Conservation (phyloP, 2,113 vertebrate species). For the Engystomops pustulosus region DNA sequence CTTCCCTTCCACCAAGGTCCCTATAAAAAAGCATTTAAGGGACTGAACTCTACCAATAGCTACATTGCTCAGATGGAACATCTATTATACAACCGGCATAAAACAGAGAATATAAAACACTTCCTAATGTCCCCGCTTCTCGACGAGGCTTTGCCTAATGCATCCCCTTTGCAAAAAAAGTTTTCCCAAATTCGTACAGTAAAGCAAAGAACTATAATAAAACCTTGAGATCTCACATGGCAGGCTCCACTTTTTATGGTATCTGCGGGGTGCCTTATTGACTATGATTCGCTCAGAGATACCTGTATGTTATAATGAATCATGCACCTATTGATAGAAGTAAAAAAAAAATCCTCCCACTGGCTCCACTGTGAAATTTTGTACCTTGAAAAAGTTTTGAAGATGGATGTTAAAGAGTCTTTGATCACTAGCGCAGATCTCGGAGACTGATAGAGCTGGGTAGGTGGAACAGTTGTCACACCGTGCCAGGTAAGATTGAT, state of each 20-base stretch:
- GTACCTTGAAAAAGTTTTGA: neutral
- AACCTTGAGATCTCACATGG: neutral
- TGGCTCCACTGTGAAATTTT: neutral
- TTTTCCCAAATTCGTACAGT: neutral
- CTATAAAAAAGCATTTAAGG: neutral
- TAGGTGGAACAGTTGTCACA: constrained; percentile 81
- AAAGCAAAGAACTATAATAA: neutral
- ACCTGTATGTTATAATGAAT: constrained; percentile 10
- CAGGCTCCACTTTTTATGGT: neutral
- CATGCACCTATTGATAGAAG: constrained; percentile 17
- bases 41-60: neutral
- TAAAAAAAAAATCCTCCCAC: neutral
- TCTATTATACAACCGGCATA: neutral
- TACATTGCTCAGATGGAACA: neutral
- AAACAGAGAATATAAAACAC: neutral
- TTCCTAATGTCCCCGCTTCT: neutral
- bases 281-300: constrained; percentile 22
- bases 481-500: constrained; percentile 77
- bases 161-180: neutral
- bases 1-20: neutral
- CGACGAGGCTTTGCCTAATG: neutral
- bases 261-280: neutral
- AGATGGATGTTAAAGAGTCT: neutral
- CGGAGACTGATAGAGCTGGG: constrained; percentile 80
- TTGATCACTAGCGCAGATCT: constrained; percentile 20